Evolutionary conservation across 2,113 vertebrate species (phyloP).

Genomic region (Erinaceus europaeus): DNA sequence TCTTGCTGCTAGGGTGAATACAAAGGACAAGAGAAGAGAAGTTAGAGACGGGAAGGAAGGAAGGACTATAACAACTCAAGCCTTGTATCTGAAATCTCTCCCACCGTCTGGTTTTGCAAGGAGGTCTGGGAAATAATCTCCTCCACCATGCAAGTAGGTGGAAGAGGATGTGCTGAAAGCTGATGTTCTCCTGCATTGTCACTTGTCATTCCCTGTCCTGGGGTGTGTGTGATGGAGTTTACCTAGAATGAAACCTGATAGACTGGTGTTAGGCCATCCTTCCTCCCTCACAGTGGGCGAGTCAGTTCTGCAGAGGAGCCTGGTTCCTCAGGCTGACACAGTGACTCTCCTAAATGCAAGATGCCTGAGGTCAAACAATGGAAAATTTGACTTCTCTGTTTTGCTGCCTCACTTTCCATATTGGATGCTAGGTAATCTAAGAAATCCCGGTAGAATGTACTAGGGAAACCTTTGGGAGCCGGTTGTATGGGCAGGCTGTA

Average conservation of each 20-base stretch:
- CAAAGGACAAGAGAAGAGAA: background rate
- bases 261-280: background rate
- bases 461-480: conserved; percentile 9
- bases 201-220: background rate
- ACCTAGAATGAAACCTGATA: background rate
- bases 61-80: conserved; percentile 4
- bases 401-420: background rate
- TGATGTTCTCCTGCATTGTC: background rate
- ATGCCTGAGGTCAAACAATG: background rate
- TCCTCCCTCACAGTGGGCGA: background rate
- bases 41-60: background rate
- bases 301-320: background rate
- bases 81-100: conserved; percentile 12
- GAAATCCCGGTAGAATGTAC: background rate
- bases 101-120: background rate
- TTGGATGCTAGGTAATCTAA: background rate
- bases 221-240: background rate
- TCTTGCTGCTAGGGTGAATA: background rate
- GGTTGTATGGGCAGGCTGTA: background rate
- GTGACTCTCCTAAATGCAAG: background rate
- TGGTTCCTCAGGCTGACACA: background rate
- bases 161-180: background rate
- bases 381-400: background rate
- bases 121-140: conserved; percentile 21
- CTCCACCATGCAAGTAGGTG: background rate